Evolutionary conservation across 2,888 invertebrate species (phyloP).

Genomic region (Mechanitis mazaeus): DNA sequence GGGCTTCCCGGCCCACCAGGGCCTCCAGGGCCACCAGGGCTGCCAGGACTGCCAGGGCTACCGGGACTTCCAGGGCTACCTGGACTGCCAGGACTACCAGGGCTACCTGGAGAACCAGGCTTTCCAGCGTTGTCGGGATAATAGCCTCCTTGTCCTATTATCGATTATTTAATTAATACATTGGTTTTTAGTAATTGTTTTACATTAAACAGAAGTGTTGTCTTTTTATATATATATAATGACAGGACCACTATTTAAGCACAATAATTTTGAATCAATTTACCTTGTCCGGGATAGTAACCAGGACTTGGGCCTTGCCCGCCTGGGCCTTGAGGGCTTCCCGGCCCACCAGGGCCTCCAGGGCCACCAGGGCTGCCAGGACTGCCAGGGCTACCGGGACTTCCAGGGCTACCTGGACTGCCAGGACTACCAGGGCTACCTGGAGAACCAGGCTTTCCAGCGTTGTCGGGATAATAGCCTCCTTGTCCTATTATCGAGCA

Average conservation of each 20-base stretch:
- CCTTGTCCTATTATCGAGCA: constrained; percentile 20
- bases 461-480: constrained; percentile 59
- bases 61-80: constrained; percentile 30
- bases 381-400: constrained; percentile 11
- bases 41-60: constrained; percentile 11
- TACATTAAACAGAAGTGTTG: no score
- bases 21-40: constrained; percentile 26
- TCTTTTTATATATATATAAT: no score
- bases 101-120: constrained; percentile 20
- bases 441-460: constrained; percentile 32
- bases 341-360: constrained; percentile 30
- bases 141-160: constrained; percentile 44
- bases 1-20: constrained; percentile 31
- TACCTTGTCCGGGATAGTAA: constrained; percentile 41
- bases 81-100: constrained; percentile 18
- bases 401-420: constrained; percentile 28
- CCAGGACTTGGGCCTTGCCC: constrained; percentile 28
- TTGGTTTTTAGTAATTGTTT: no score
- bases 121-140: constrained; percentile 40
- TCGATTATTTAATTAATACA: no score
- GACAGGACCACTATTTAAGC: no score
- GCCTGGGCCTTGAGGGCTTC: constrained; percentile 40
- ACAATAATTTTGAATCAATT: background rate
- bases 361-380: constrained; percentile 29
- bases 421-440: constrained; percentile 35